Conservation (phyloP, 2,113 vertebrate species). For the Odontesthes bonariensis region DNA sequence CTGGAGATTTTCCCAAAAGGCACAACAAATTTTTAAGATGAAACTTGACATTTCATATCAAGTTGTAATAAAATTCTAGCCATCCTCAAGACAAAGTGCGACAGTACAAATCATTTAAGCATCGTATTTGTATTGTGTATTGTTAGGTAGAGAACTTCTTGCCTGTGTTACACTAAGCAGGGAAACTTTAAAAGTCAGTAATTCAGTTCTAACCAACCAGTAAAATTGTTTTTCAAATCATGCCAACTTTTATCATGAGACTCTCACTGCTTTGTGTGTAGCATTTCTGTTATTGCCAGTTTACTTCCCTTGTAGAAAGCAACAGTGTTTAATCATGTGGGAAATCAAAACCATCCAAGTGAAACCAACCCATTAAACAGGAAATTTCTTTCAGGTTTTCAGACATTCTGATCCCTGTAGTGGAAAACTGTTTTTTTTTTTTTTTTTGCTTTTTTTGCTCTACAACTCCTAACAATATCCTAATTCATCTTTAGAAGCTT, state of each 20-base stretch:
- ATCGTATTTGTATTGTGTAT: not conserved
- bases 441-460: too few relatives aligned
- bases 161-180: not conserved
- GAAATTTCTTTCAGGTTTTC: slow-evolving; percentile 17
- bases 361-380: slow-evolving; percentile 13
- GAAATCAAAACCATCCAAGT: slow-evolving; percentile 28
- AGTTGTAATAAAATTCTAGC: too few relatives aligned
- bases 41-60: too few relatives aligned
- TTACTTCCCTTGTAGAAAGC: slow-evolving; percentile 1
- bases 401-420: slow-evolving; percentile 7
- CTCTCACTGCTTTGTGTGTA: slow-evolving; percentile 17
- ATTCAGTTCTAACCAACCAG: not conserved
- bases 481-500: slow-evolving; percentile 13
- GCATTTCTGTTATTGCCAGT: slow-evolving; percentile 27
- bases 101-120: not conserved
- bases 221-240: slow-evolving; percentile 3
- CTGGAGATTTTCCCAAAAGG: too few relatives aligned
- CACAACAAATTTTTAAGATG: too few relatives aligned
- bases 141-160: not conserved
- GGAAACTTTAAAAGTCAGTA: not conserved
- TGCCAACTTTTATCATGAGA: slow-evolving; percentile 10
- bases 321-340: slow-evolving; percentile 31
- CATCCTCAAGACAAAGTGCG: too few relatives aligned
- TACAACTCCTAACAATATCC: slow-evolving; percentile 1
- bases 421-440: not conserved